These are phyloP conservation scores for Lophius americanus DNA, from an alignment of 2,797 vertebrate genomes.

Conservation along the genomic window DNA sequence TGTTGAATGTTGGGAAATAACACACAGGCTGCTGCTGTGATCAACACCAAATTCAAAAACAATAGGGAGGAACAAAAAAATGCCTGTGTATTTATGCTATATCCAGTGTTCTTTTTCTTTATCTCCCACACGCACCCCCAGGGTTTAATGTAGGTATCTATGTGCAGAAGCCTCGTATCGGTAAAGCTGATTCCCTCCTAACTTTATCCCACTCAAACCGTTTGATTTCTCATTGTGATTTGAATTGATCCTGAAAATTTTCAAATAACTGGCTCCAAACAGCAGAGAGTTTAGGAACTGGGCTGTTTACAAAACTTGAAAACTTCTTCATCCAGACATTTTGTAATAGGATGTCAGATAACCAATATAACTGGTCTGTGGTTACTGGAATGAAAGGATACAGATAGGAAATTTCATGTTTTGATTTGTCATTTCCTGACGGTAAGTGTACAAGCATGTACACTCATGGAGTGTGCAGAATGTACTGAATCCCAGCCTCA, in stretches of 20 bases:
- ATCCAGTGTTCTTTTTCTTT: not conserved
- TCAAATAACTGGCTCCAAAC: not conserved
- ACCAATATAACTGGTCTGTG: conserved; percentile 3
- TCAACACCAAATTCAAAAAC: conserved; percentile 10
- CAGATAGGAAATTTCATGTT: conserved; percentile 6
- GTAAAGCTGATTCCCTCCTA: conserved; percentile 2
- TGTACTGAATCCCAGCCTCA: not conserved
- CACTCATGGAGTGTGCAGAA: no score
- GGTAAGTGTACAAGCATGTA: no score
- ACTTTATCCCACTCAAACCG: not conserved
- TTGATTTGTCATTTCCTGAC: conserved; percentile 16
- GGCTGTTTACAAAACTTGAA: not conserved
- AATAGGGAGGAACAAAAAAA: not conserved
- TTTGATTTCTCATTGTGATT: no score
- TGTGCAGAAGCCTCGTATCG: conserved; percentile 11
- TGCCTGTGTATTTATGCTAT: conserved; percentile 21
- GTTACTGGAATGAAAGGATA: conserved; percentile 2
- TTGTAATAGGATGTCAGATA: not conserved
- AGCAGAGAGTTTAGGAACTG: not conserved
- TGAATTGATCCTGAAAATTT: not conserved
- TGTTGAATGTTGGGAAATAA: conserved; percentile 10
- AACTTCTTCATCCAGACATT: conserved; percentile 5
- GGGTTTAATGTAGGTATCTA: conserved; percentile 6
- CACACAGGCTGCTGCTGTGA: not conserved
- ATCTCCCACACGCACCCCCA: conserved; percentile 21